Evolutionary conservation across 2,888 invertebrate genomes (phyloP), one percentile per base, ranked within the genome.

Genomic region (Lottia gigantea): DNA sequence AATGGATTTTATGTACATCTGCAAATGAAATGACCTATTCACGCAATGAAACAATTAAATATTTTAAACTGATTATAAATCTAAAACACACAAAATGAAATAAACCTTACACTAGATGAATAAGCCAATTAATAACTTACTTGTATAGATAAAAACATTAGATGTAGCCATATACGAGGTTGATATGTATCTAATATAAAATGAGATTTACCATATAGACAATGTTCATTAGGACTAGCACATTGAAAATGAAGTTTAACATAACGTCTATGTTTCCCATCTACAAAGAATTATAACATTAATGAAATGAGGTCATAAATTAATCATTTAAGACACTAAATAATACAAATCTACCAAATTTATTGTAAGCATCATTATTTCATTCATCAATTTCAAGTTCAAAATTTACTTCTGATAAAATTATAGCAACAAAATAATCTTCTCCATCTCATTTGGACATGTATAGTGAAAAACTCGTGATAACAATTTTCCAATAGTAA

Each of bases 121-220:
- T 19, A 11, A 55, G 2, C 19, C n/a, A 6, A n/a, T 0, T 55
- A 14, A 19, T 6, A 49, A 66, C 72, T 67, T 83, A 92, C 92
- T 91, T 96, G 96, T 76, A 96, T 92, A 75, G 96, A 95, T 67
- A 97, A 92, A 89, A 97, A 97, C 96, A 97, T 97, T 66, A 97
- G 91, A 90, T 97, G 97, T 77, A 97, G 94, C 97, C 97, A 97
- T 62, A 94, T 93, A 79, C 95, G 92, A 0, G 96, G 94, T 86
- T 93, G 92, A 76, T 95, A 92, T 46, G 91, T 91, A 80, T 90
- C 89, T 78, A 91, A 85, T 1, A 88, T 88, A 79, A 91, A 91
- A 76, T 89, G 87, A 49, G 88, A 88, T 71, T 86, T 88, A 67
- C 86, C 86, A 90, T 95, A 97, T 74, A 97, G 91, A 89, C 97